Evolutionary conservation across 1,140 invertebrate genomes (phyloP).

Genomic region (Aphis gossypii): DNA sequence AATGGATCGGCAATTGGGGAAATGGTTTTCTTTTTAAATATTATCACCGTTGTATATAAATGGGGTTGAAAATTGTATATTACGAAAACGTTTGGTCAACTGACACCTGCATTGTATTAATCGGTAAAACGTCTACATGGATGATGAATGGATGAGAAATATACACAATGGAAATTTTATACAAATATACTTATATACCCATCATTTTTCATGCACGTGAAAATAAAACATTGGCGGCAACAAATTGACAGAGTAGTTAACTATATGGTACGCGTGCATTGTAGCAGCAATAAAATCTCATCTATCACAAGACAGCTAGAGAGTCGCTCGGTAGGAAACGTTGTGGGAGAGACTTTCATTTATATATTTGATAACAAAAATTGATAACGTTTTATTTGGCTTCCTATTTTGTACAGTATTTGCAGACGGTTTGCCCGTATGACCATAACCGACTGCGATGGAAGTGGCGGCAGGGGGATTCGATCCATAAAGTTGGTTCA

Average conservation of each 20-base stretch:
- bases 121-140: not conserved
- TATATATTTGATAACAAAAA: slow-evolving; percentile 5
- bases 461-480: not conserved
- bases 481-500: slow-evolving; percentile 47
- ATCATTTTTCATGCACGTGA: not conserved
- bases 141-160: not conserved
- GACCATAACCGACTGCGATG: not conserved
- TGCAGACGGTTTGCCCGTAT: not conserved
- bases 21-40: not conserved
- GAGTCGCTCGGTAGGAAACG: not conserved
- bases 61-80: not conserved
- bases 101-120: not conserved
- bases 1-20: slow-evolving; percentile 24
- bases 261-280: not conserved
- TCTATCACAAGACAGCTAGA: not conserved
- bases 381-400: slow-evolving; percentile 13
- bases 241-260: not conserved
- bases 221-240: not conserved
- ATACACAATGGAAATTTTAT: not conserved
- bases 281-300: not conserved
- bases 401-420: not conserved
- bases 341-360: not conserved
- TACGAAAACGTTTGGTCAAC: not conserved
- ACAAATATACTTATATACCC: not conserved
- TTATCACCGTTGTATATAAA: not conserved